Percentiles rank a stretch among this genome's conserved stretches.
phyloP scores from a whole-genome alignment of 2,888 invertebrate species.

The Xanthorhoe spadicearia region DNA sequence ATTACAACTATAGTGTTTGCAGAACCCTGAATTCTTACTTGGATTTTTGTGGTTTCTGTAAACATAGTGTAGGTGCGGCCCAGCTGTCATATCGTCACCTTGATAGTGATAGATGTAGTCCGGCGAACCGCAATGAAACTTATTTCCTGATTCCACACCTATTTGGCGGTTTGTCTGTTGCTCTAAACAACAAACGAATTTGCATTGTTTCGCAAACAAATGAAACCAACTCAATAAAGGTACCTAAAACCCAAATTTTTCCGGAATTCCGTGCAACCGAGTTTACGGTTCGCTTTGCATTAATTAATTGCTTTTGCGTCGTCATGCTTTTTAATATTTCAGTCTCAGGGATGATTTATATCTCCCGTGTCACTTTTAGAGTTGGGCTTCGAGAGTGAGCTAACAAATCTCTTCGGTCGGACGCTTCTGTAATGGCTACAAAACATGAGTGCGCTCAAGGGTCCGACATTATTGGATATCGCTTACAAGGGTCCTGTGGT shows the following conservation, averaged over 20 bases:
- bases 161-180: slow-evolving; percentile 43
- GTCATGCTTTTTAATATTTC: slow-evolving; percentile 67
- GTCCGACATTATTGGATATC: slow-evolving; percentile 70
- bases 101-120: slow-evolving; percentile 79
- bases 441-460: slow-evolving; percentile 59
- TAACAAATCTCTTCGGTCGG: slow-evolving; percentile 50
- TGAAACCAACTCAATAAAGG: slow-evolving; percentile 52
- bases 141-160: slow-evolving; percentile 65
- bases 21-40: background rate
- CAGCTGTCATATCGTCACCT: slow-evolving; percentile 65
- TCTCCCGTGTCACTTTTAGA: slow-evolving; percentile 48
- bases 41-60: slow-evolving; percentile 44
- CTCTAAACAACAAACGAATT: slow-evolving; percentile 63
- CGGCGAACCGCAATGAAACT: slow-evolving; percentile 69
- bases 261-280: slow-evolving; percentile 52
- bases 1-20: slow-evolving; percentile 4
- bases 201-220: slow-evolving; percentile 64
- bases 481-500: slow-evolving; percentile 64
- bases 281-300: slow-evolving; percentile 52
- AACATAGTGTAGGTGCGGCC: slow-evolving; percentile 67
- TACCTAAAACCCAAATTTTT: slow-evolving; percentile 51
- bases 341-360: slow-evolving; percentile 60
- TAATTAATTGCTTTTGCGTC: slow-evolving; percentile 66
- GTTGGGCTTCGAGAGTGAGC: slow-evolving; percentile 37
- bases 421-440: slow-evolving; percentile 57